Evolutionary conservation across 2,888 invertebrate genomes (phyloP).

Genomic region (Odontomyia ornata): DNA sequence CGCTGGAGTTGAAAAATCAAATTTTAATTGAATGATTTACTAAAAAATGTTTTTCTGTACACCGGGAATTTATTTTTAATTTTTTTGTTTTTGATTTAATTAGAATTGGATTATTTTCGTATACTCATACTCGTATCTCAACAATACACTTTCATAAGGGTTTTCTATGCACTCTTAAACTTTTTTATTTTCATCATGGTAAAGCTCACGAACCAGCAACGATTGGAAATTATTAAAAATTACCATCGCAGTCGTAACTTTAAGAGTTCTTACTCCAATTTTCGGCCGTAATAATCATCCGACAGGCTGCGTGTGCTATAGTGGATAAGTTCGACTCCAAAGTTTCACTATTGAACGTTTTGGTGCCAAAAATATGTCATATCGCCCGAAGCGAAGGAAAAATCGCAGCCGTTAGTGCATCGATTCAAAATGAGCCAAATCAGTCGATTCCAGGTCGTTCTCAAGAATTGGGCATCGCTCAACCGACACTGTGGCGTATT

Average conservation of each 20-base stretch:
- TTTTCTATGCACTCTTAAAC: not conserved
- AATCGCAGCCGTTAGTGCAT: constrained; percentile 43
- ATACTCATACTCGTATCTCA: no score
- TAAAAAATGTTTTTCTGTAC: no score
- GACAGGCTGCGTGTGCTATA: constrained; percentile 32
- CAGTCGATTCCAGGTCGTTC: constrained; percentile 18
- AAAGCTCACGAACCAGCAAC: no score
- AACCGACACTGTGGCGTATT: constrained; percentile 41
- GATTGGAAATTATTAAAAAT: not conserved
- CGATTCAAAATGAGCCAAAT: constrained; percentile 13
- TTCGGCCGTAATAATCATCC: constrained; percentile 36
- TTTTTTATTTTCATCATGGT: not conserved
- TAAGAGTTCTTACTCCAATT: constrained; percentile 9
- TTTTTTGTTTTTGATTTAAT: no score
- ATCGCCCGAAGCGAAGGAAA: constrained; percentile 32
- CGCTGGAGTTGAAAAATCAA: no score
- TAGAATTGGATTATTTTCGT: no score
- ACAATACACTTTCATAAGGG: no score
- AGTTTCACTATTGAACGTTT: constrained; percentile 15
- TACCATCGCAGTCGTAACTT: not conserved
- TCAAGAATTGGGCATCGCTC: constrained; percentile 41
- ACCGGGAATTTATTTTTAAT: no score
- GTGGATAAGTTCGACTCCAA: constrained; percentile 36
- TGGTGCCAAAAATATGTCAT: not conserved
- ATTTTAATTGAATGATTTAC: no score